Conservation (phyloP, 2,113 vertebrate species). For the Zosterops hypoxanthus region DNA sequence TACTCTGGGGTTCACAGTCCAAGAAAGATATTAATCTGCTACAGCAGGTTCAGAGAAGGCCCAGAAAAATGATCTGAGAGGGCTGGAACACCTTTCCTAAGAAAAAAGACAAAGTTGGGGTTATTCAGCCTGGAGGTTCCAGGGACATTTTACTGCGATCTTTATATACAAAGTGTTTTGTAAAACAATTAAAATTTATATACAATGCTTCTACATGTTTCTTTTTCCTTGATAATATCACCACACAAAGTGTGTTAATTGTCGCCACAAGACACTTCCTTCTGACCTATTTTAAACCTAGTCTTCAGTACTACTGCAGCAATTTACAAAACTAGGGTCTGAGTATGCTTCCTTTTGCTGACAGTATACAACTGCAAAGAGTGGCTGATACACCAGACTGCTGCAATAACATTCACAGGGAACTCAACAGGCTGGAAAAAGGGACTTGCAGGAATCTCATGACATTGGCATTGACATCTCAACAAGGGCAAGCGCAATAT, state of each 20-base stretch:
- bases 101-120: not conserved
- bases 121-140: not conserved
- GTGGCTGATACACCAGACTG: not conserved
- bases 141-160: not conserved
- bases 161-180: not conserved
- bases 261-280: not conserved
- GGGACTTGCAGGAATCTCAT: not conserved
- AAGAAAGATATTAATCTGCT: not conserved
- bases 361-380: not conserved
- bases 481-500: not conserved
- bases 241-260: not conserved
- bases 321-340: not conserved
- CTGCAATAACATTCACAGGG: not conserved
- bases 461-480: too few species aligned
- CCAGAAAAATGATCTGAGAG: rapidly evolving
- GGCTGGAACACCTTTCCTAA: not conserved
- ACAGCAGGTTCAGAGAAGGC: not conserved
- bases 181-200: not conserved
- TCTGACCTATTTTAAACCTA: not conserved
- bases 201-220: not conserved
- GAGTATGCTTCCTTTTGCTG: not conserved
- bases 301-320: not conserved
- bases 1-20: not conserved
- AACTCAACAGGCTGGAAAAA: not conserved
- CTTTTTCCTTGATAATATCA: not conserved